Evolutionary conservation across 2,888 invertebrate species (phyloP).

Genomic region (Vannuccia rotundouncinata): DNA sequence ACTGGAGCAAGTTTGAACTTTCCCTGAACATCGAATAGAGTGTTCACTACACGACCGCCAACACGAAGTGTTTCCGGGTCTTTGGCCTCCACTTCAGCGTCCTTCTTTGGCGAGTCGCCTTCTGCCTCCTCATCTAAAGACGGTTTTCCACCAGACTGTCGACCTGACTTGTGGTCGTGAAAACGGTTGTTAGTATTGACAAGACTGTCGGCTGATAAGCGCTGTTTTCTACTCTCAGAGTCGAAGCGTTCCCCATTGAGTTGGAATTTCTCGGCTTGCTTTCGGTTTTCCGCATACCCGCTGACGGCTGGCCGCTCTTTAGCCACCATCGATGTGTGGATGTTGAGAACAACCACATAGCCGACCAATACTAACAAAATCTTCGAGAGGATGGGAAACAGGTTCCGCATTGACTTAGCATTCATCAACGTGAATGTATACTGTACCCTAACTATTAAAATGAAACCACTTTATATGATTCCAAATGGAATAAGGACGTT

Average conservation of each 20-base stretch:
- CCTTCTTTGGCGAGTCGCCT: too few species aligned
- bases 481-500: too few species aligned
- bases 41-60: constrained; percentile 2
- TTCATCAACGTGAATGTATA: too few species aligned
- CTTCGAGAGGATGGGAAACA: not conserved
- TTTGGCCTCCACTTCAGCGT: too few species aligned
- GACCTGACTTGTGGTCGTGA: not conserved
- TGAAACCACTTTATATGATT: too few species aligned
- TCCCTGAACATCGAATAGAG: constrained; percentile 29
- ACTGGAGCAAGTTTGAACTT: not conserved
- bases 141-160: too few species aligned
- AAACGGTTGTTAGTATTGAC: too few species aligned
- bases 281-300: not conserved
- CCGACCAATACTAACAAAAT: not conserved
- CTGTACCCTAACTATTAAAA: too few species aligned
- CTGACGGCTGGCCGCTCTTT: not conserved
- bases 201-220: not conserved
- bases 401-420: not conserved
- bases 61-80: constrained; percentile 8
- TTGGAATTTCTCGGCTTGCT: not conserved
- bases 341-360: not conserved
- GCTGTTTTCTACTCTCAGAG: not conserved
- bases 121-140: not conserved
- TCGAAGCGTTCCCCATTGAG: not conserved
- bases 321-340: not conserved